Base-by-base conservation (phyloP, 2,113 vertebrate species). In the Vanacampus margaritifer region DNA sequence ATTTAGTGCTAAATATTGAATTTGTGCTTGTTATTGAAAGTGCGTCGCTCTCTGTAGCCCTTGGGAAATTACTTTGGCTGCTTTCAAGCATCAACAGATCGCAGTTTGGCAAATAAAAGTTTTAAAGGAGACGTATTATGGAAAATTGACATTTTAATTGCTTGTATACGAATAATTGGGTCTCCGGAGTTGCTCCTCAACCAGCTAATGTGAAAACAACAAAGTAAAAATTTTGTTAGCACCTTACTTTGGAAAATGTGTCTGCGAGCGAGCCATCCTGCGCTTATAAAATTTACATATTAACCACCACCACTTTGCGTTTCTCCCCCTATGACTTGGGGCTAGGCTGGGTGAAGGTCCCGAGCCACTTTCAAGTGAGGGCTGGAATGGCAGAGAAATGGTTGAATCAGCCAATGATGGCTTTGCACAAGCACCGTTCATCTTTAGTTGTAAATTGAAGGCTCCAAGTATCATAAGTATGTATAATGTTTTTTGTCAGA, bases 51-150 rank as follows among this genome's bases (percentile, higher is more conserved):
- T 43, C 32, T 17, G 39, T 37, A 24, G 13, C 60, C 23, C 60
- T 24, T 43, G 60, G 60, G 60, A 62, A 62, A 62, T 62, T 62
- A 62, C 23, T 24, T 43, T 26, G 60, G 35, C 60, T 16, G 23
- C 24, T 62, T 62, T 62, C n/a, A 62, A n/a, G 60, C 37, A 62
- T 62, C 60, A 62, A 45, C n/a, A 17, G n/a, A 43, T 62, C 7
- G 23, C n/a, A 61, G 21, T 62, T 43, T 62, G 39, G 39, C 36
- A 45, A 43, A 43, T 43, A 9, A 43, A 13, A 62, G 37, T 26
- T 43, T 62, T 62, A 43, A 62, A 62, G 26, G 24, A 26, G 26
- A 32, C 16, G 8, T 57, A 57, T 57, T 28, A 57, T 57, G 54
- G 54, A 57, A 54, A 32, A 32, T 57, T 32, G 16, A 57, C 26